These are phyloP conservation scores for Hydractinia symbiolongicarpus DNA, from an alignment of 30 jellyfish, hydroid and myxozoan species.

Conservation along the genomic window DNA sequence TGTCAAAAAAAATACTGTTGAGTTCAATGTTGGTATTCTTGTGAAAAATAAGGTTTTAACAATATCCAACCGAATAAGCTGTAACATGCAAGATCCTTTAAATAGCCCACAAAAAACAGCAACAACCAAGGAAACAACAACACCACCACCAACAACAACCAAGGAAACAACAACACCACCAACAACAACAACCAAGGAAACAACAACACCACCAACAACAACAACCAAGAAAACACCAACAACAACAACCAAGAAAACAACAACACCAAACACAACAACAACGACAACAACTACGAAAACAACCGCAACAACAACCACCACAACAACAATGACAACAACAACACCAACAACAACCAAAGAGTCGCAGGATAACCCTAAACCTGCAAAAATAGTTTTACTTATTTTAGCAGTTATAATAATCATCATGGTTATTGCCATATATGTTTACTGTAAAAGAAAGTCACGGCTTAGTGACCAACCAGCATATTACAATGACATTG, in stretches of 20 bases:
- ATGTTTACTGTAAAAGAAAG: conserved; percentile 3
- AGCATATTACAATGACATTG: conserved; percentile 22
- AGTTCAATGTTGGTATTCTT: too few species aligned
- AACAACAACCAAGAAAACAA: background rate
- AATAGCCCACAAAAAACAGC: background rate
- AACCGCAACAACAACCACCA: background rate
- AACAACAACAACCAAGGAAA: conserved; percentile 2
- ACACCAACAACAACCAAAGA: background rate
- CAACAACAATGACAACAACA: background rate
- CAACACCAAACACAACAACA: background rate
- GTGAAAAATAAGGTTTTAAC: too few species aligned
- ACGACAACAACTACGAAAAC: background rate
- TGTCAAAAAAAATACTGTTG: too few species aligned
- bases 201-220: background rate
- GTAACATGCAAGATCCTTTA: too few species aligned
- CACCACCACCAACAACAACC: background rate
- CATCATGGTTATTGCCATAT: background rate
- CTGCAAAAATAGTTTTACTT: conserved; percentile 10
- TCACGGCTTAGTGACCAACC: conserved; percentile 19
- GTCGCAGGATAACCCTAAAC: background rate
- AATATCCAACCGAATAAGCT: too few species aligned
- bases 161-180: background rate
- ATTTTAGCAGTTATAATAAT: conserved; percentile 13
- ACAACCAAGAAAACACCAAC: background rate
- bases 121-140: background rate